A percentile compares a stretch with the other conserved stretches of the same genome.
Evolutionary conservation across 2,888 invertebrate genomes (phyloP).

Genomic region (Cremastobaeus sp.): DNA sequence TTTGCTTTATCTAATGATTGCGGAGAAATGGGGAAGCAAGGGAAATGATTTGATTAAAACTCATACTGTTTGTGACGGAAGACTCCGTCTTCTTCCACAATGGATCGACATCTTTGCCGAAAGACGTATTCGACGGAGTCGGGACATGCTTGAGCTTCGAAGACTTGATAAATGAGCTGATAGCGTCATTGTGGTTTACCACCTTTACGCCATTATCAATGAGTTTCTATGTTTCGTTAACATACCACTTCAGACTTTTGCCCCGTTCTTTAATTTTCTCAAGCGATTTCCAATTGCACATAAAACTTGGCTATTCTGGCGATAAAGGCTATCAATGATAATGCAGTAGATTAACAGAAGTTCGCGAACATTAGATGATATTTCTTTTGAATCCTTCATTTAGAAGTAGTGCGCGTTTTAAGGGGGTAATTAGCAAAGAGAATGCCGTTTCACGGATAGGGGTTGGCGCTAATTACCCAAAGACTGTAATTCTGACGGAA

Average conservation of each 20-base stretch:
- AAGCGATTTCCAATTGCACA: slow-evolving; percentile 22
- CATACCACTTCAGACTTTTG: slow-evolving; percentile 1
- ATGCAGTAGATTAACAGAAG: slow-evolving; percentile 51
- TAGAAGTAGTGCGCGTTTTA: slow-evolving; percentile 35
- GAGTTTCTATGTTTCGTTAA: slow-evolving; percentile 60
- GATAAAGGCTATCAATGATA: slow-evolving; percentile 54
- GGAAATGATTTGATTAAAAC: slow-evolving; percentile 74
- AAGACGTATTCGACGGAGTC: slow-evolving; percentile 59
- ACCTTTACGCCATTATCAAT: slow-evolving; percentile 28
- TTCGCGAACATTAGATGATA: slow-evolving; percentile 51
- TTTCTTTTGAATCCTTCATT: slow-evolving; percentile 26
- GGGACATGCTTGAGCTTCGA: slow-evolving; percentile 64
- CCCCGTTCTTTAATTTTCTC: slow-evolving; percentile 18
- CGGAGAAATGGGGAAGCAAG: slow-evolving; percentile 49
- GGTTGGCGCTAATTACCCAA: slow-evolving; percentile 60
- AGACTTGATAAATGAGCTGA: slow-evolving; percentile 77
- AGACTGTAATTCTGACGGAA: slow-evolving; percentile 54
- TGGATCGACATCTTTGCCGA: slow-evolving; percentile 62
- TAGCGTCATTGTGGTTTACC: slow-evolving; percentile 73
- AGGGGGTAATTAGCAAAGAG: slow-evolving; percentile 59
- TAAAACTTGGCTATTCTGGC: neutral
- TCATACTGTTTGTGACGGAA: slow-evolving; percentile 73
- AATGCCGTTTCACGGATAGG: slow-evolving; percentile 45
- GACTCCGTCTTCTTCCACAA: slow-evolving; percentile 67
- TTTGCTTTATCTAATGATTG: slow-evolving; percentile 45